Evolutionary conservation across 2,888 invertebrate genomes (phyloP).

Genomic region (Dryocosmus kuriphilus): DNA sequence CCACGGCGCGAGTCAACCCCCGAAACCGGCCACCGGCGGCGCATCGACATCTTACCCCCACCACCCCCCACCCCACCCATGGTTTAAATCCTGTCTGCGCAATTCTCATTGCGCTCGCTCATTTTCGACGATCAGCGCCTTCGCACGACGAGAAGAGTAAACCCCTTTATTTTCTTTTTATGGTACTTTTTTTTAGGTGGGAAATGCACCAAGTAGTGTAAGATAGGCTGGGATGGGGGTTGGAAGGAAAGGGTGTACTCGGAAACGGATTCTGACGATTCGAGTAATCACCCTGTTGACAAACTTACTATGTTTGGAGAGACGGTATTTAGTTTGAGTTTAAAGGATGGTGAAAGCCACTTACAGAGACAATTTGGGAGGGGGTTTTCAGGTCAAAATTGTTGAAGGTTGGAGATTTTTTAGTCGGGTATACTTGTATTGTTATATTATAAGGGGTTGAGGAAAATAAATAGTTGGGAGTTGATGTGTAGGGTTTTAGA

Average conservation of each 20-base stretch:
- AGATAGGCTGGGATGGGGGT: neutral
- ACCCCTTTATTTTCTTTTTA: neutral
- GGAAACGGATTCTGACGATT: neutral
- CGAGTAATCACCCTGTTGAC: neutral
- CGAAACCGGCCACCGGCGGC: slow-evolving; percentile 76
- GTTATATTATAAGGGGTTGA: too few species aligned
- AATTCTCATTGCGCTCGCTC: slow-evolving; percentile 52
- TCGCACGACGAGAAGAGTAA: slow-evolving; percentile 36
- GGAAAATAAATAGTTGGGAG: too few species aligned
- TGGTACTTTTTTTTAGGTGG: neutral
- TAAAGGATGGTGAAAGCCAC: neutral
- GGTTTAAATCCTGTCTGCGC: slow-evolving; percentile 53
- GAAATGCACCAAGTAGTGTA: neutral
- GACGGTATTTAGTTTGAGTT: neutral
- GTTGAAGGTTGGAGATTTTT: too few species aligned
- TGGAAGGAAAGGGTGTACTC: neutral
- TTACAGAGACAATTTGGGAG: neutral
- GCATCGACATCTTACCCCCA: slow-evolving; percentile 75
- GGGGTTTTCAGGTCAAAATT: neutral
- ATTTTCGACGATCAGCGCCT: slow-evolving; percentile 30
- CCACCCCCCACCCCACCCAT: slow-evolving; percentile 48
- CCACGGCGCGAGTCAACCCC: slow-evolving; percentile 77
- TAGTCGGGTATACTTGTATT: too few species aligned
- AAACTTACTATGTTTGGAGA: neutral
- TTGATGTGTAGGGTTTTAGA: too few species aligned